Percentiles rank a stretch among this genome's conserved stretches.
These are phyloP conservation scores for Oplegnathus fasciatus DNA, from an alignment of 2,113 vertebrate species.

Conservation along the genomic window DNA sequence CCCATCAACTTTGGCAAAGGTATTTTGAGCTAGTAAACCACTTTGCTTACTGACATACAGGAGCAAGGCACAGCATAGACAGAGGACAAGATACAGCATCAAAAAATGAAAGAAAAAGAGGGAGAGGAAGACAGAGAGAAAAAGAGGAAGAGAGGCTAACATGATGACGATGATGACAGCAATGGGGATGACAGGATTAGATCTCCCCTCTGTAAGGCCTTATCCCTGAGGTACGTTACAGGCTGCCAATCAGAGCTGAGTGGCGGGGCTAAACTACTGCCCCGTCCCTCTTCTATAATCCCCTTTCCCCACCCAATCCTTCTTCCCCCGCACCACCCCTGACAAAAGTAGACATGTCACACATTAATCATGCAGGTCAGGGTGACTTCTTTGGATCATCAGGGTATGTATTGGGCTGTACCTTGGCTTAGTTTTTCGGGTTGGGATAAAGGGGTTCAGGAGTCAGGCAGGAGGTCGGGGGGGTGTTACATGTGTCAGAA, in stretches of 20 bases:
- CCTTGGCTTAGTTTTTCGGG: slow-evolving; percentile 76
- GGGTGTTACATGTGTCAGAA: slow-evolving; percentile 56
- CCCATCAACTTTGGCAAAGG: slow-evolving; percentile 98
- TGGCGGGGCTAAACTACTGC: slow-evolving; percentile 19
- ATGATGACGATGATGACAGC: slow-evolving; percentile 51
- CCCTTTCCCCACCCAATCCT: slow-evolving; percentile 23
- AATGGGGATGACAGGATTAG: slow-evolving; percentile 81
- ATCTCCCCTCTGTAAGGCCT: slow-evolving; percentile 89
- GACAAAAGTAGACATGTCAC: slow-evolving; percentile 52
- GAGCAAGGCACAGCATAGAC: slow-evolving; percentile 90
- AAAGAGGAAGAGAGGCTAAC: slow-evolving; percentile 29
- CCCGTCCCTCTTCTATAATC: background rate
- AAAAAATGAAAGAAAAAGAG: slow-evolving; percentile 65
- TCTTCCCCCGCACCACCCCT: slow-evolving; percentile 25
- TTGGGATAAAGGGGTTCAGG: slow-evolving; percentile 16
- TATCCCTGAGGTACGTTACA: slow-evolving; percentile 96
- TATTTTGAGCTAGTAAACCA: slow-evolving; percentile 93
- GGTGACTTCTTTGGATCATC: slow-evolving; percentile 82
- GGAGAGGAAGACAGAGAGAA: slow-evolving; percentile 27
- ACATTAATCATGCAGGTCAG: slow-evolving; percentile 42
- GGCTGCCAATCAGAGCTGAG: slow-evolving; percentile 80
- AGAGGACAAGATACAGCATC: slow-evolving; percentile 89
- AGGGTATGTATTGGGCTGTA: slow-evolving; percentile 76
- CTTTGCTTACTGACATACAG: slow-evolving; percentile 87
- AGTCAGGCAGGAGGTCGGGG: slow-evolving; percentile 15